Percentiles rank a stretch among this genome's conserved stretches.
phyloP scores from a whole-genome alignment of 2,797 vertebrate species.

The Sphaeramia orbicularis region DNA sequence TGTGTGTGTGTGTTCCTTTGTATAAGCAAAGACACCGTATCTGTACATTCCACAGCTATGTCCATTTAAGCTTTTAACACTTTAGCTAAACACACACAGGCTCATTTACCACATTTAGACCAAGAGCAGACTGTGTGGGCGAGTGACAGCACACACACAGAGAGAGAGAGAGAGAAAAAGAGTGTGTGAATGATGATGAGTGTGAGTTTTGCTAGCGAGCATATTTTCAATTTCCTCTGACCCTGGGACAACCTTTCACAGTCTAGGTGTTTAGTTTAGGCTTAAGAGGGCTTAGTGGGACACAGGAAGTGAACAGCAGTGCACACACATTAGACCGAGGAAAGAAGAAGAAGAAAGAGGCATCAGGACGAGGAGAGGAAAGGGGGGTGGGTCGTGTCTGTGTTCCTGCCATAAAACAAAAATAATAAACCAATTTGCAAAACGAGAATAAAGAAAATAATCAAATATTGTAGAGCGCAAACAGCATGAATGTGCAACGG shows the following conservation, averaged over 20 bases:
- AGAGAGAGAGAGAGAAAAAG: neutral
- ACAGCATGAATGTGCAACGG: too few relatives aligned
- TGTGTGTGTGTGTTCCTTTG: constrained; percentile 30
- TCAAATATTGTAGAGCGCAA: too few relatives aligned
- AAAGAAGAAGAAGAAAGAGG: too few relatives aligned
- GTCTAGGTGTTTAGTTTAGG: constrained; percentile 72
- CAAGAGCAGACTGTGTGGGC: constrained; percentile 21
- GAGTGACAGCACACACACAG: constrained; percentile 24
- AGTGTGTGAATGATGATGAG: constrained; percentile 30
- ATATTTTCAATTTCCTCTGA: constrained; percentile 76
- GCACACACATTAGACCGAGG: too few relatives aligned
- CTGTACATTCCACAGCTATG: constrained; percentile 73
- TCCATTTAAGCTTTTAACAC: constrained; percentile 77
- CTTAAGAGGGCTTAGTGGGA: constrained; percentile 62
- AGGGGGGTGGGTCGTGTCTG: too few relatives aligned
- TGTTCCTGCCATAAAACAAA: too few relatives aligned
- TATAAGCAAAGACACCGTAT: constrained; percentile 66
- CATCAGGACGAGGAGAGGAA: too few relatives aligned
- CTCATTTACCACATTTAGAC: constrained; percentile 36
- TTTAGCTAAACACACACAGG: constrained; percentile 59
- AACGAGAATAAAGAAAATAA: too few relatives aligned
- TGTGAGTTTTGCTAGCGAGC: constrained; percentile 47
- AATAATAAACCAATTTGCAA: too few relatives aligned
- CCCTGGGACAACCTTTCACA: constrained; percentile 66
- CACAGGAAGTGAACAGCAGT: constrained; percentile 51